Percentiles rank a stretch among this genome's conserved stretches.
Conservation (phyloP, 2,888 invertebrate genomes). For the Anorthoa munda region DNA sequence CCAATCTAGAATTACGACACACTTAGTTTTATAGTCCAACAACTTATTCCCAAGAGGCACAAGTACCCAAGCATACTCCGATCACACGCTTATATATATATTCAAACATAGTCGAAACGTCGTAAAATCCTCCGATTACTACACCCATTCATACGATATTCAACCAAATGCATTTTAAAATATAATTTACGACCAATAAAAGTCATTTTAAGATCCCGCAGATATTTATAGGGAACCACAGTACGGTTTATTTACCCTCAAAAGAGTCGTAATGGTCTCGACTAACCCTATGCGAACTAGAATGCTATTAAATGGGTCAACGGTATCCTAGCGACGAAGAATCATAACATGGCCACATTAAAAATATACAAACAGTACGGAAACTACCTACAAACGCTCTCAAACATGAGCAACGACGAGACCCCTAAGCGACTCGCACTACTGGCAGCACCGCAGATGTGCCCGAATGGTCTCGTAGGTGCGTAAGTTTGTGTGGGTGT, state of each 20-base stretch:
- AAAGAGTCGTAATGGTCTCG: slow-evolving; percentile 64
- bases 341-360: slow-evolving; percentile 78
- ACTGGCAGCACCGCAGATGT: no score
- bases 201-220: slow-evolving; percentile 75
- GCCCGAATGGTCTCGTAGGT: no score
- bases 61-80: slow-evolving; percentile 4
- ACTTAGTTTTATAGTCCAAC: slow-evolving; percentile 17
- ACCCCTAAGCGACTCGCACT: no score
- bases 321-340: slow-evolving; percentile 72
- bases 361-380: no score
- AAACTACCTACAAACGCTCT: no score
- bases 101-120: slow-evolving; percentile 49
- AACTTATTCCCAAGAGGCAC: slow-evolving; percentile 7
- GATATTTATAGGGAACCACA: slow-evolving; percentile 73
- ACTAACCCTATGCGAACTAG: slow-evolving; percentile 65
- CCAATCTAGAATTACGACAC: slow-evolving; percentile 28
- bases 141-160: slow-evolving; percentile 58
- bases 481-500: no score
- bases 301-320: slow-evolving; percentile 72
- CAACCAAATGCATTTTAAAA: slow-evolving; percentile 73
- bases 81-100: slow-evolving; percentile 60
- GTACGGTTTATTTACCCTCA: slow-evolving; percentile 69
- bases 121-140: slow-evolving; percentile 63
- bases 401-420: no score
- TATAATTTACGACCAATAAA: slow-evolving; percentile 81